Evolutionary conservation across 1,140 invertebrate species (phyloP).

Genomic region (Procambarus virginalis): DNA sequence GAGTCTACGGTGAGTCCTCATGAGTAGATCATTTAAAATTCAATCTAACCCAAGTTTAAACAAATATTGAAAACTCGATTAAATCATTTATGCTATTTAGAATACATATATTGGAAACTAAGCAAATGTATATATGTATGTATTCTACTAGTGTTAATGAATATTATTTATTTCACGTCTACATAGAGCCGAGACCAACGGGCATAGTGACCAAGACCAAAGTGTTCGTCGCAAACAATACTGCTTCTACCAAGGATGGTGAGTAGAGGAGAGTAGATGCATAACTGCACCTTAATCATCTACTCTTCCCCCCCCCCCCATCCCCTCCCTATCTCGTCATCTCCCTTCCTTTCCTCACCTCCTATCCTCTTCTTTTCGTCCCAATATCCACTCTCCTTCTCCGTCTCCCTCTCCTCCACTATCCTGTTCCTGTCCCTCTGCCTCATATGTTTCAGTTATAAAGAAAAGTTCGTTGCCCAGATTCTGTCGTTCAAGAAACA

Average conservation of each 20-base stretch:
- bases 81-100: too few species aligned
- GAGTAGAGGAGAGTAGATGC: background rate
- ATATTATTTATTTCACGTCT: background rate
- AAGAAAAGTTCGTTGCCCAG: too few species aligned
- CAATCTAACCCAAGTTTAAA: too few species aligned
- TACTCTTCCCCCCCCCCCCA: too few species aligned
- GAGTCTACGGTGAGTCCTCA: too few species aligned
- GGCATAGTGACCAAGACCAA: slow-evolving; percentile 33
- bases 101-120: too few species aligned
- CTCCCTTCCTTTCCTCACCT: background rate
- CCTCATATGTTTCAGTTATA: too few species aligned
- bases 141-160: background rate
- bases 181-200: background rate
- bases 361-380: background rate
- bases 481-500: too few species aligned
- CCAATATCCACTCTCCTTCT: background rate
- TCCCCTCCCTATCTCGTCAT: background rate
- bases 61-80: too few species aligned
- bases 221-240: slow-evolving; percentile 47
- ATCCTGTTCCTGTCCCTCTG: too few species aligned
- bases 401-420: background rate
- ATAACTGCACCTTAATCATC: background rate
- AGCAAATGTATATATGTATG: too few species aligned
- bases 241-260: slow-evolving; percentile 37
- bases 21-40: too few species aligned